These are phyloP conservation scores for Nettapus auritus DNA, from an alignment of 2,113 vertebrate genomes.

Conservation along the genomic window DNA sequence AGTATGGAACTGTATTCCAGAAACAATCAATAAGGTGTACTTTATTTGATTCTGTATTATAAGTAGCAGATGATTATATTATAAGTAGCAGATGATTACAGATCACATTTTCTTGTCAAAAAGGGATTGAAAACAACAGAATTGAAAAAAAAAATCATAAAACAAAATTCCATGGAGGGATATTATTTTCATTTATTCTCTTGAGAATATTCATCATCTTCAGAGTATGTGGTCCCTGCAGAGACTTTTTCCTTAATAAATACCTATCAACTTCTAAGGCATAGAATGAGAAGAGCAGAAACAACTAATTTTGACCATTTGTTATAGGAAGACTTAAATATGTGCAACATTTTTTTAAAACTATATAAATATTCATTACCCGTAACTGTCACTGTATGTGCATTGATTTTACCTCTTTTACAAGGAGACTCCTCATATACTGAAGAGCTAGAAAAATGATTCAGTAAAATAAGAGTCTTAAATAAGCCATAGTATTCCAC, in stretches of 20 bases:
- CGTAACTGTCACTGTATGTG: neutral
- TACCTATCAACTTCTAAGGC: neutral
- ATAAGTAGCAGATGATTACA: neutral
- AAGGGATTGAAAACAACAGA: neutral
- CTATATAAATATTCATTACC: neutral
- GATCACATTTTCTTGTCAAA: neutral
- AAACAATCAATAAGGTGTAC: neutral
- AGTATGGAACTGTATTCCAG: neutral
- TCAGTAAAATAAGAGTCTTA: neutral
- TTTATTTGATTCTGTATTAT: neutral
- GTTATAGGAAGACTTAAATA: neutral
- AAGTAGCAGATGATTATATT: neutral
- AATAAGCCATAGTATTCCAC: neutral
- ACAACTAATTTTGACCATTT: neutral
- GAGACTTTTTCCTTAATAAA: neutral
- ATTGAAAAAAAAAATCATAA: neutral
- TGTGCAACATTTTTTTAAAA: neutral
- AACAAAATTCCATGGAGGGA: neutral
- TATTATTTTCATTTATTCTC: neutral
- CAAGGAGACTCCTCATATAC: neutral
- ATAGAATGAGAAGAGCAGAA: neutral
- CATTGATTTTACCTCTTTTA: neutral
- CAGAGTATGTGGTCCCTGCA: accelerated
- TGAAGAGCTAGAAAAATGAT: neutral
- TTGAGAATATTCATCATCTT: neutral